Percentiles rank a stretch among this genome's conserved stretches.
phyloP scores from a whole-genome alignment of 2,888 invertebrate species.

The Orthonychiurus folsomi region DNA sequence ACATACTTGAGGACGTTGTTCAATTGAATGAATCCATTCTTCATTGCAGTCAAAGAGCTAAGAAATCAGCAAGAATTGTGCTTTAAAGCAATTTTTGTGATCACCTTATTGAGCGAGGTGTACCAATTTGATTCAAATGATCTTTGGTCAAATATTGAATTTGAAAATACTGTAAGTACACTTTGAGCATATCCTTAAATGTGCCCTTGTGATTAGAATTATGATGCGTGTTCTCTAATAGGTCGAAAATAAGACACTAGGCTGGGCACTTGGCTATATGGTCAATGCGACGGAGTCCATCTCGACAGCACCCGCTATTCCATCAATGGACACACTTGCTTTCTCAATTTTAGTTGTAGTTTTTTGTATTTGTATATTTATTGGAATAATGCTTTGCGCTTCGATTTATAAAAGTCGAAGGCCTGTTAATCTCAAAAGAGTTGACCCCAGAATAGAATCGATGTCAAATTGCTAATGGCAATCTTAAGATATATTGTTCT shows the following conservation, averaged over 20 bases:
- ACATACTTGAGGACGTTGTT: too few relatives aligned
- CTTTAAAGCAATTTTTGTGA: constrained; percentile 43
- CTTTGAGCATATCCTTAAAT: not conserved
- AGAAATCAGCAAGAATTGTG: constrained; percentile 37
- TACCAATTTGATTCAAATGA: constrained; percentile 44
- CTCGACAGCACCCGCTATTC: constrained; percentile 39
- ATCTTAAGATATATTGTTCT: too few relatives aligned
- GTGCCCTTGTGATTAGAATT: constrained; percentile 7
- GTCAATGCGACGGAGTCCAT: constrained; percentile 45
- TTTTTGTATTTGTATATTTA: constrained; percentile 34
- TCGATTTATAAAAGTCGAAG: too few relatives aligned
- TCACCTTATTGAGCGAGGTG: constrained; percentile 43
- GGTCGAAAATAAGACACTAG: constrained; percentile 44
- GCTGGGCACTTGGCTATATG: constrained; percentile 47
- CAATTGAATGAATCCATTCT: too few relatives aligned
- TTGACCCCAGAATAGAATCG: too few relatives aligned
- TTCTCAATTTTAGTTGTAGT: constrained; percentile 38
- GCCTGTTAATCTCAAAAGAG: too few relatives aligned
- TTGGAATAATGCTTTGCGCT: too few relatives aligned
- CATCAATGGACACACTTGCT: constrained; percentile 29
- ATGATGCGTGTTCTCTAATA: constrained; percentile 27
- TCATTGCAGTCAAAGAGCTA: not conserved
- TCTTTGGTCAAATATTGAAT: constrained; percentile 44
- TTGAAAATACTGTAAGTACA: constrained; percentile 42
- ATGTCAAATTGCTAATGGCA: too few relatives aligned